Percentiles rank a stretch among this genome's conserved stretches.
phyloP scores from a whole-genome alignment of 2,888 invertebrate species.

The Sycophila texana region DNA sequence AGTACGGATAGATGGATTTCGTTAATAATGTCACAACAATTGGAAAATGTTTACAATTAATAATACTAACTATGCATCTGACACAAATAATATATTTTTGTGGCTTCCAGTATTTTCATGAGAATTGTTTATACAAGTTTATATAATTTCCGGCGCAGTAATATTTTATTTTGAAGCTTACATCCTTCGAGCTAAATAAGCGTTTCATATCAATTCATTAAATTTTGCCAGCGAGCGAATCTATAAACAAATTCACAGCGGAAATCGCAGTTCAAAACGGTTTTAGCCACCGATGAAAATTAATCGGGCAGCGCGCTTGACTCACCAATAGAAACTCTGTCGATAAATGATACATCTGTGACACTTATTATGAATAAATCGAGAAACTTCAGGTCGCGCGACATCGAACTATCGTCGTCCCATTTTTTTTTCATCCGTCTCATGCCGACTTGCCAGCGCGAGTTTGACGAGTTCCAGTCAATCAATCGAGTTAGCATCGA shows the following conservation, averaged over 20 bases:
- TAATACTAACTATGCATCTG: too few relatives aligned
- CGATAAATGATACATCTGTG: conserved; percentile 44
- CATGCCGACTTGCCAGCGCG: too few relatives aligned
- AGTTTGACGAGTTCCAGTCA: not conserved
- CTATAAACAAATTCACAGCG: conserved; percentile 19
- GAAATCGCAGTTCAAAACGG: conserved; percentile 22
- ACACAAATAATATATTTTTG: too few relatives aligned
- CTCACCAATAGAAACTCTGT: conserved; percentile 2
- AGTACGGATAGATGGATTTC: too few relatives aligned
- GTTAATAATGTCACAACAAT: too few relatives aligned
- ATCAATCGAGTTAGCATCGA: conserved; percentile 31
- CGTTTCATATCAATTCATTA: too few relatives aligned
- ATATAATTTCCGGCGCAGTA: not conserved
- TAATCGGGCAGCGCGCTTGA: conserved; percentile 11
- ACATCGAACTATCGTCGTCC: not conserved
- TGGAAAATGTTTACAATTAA: too few relatives aligned
- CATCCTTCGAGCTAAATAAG: too few relatives aligned
- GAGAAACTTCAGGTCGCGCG: not conserved
- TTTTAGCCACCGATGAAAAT: conserved; percentile 36
- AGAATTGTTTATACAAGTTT: not conserved
- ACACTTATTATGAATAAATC: conserved; percentile 8
- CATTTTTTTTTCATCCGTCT: not conserved
- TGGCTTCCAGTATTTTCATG: not conserved
- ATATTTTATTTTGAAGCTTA: too few relatives aligned
- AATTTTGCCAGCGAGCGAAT: not conserved